Percentiles rank a stretch among this genome's conserved stretches.
phyloP scores from a whole-genome alignment of 92 coral and sea anemone genomes.

The Zoanthus gigantus region DNA sequence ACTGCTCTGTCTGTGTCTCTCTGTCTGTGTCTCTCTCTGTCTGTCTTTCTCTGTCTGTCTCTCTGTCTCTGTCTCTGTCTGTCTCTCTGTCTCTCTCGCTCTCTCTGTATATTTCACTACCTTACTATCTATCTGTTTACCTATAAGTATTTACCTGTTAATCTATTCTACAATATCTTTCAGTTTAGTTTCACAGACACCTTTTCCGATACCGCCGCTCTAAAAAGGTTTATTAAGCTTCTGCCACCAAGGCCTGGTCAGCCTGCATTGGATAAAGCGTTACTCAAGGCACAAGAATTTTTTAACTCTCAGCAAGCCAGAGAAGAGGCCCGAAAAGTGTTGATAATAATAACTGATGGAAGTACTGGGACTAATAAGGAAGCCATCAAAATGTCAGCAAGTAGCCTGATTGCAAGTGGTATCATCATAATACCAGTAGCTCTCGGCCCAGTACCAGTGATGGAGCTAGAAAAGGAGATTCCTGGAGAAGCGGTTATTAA shows the following conservation, averaged over 20 bases:
- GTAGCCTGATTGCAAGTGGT: slow-evolving; percentile 47
- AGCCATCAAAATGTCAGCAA: slow-evolving; percentile 75
- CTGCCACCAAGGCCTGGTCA: slow-evolving; percentile 60
- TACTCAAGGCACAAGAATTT: slow-evolving; percentile 67
- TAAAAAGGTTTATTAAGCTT: slow-evolving; percentile 61
- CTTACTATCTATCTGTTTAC: too few species aligned
- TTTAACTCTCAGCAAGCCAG: slow-evolving; percentile 74
- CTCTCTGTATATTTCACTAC: too few species aligned
- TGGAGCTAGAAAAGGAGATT: slow-evolving; percentile 74
- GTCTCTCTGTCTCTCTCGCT: too few species aligned
- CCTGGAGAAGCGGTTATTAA: slow-evolving; percentile 70
- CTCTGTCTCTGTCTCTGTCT: too few species aligned
- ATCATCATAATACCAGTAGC: slow-evolving; percentile 88
- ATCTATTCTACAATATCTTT: too few species aligned
- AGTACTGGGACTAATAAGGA: slow-evolving; percentile 75
- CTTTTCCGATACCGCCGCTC: slow-evolving; percentile 52
- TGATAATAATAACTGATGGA: slow-evolving; percentile 84
- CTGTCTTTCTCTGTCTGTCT: too few species aligned
- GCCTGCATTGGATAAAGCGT: slow-evolving; percentile 70
- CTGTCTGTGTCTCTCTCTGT: too few species aligned
- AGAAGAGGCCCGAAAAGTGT: slow-evolving; percentile 81
- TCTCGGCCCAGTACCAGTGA: slow-evolving; percentile 70
- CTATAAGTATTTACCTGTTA: too few species aligned
- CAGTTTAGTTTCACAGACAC: slow-evolving; percentile 61
- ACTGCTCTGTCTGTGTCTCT: too few species aligned